Base-by-base conservation (phyloP, 2,888 invertebrate species). In the Tinea trinotella region DNA sequence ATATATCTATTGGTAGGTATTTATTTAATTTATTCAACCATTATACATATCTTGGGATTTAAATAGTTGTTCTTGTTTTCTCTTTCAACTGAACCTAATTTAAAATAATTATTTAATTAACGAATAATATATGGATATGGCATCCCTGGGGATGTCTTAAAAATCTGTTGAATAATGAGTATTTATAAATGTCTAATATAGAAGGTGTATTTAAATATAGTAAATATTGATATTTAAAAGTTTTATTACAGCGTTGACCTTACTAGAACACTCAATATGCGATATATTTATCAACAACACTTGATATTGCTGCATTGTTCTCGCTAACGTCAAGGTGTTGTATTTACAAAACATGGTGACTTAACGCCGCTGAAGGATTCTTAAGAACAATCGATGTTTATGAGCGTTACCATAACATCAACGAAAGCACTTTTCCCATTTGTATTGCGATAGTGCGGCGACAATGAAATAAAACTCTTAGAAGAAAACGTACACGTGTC, bases 401-500 rank as follows among this genome's bases (percentile, higher is more conserved):
- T 67, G 52, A 56, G 17, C 79, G 70, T 82, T 84, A 70, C 74
- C 77, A 82, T 79, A 84, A 84, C 75, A 83, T 68, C 59, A 58
- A 30, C 30, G 7, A 30, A 30, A 10, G 30, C 7, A 30, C 9
- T 22, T 30, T 30, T 7, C 30, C 30, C 30, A 30, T n/a, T 62
- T 22, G 40, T 35, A 52, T 52, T n/a, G 3, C 22, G 22, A 22
- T 22, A 22, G 22, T 7, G 22, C 30, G 7, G n/a, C 3, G 7
- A 30, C 3, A 4, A 30, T 30, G 3, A 4, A 30, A 30, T 30
- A 30, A 4, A 30, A 5, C 22, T 22, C 22, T 7, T 30, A 30
- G 7, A 30, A 30, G 2, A 30, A 30, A 7, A 4, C 7, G 3
- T 30, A 7, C 30, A 30, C 30, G 30, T 30, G 30, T 30, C 2